These are phyloP conservation scores for Zapornia atra DNA, from an alignment of 2,113 vertebrate species.

Conservation along the genomic window DNA sequence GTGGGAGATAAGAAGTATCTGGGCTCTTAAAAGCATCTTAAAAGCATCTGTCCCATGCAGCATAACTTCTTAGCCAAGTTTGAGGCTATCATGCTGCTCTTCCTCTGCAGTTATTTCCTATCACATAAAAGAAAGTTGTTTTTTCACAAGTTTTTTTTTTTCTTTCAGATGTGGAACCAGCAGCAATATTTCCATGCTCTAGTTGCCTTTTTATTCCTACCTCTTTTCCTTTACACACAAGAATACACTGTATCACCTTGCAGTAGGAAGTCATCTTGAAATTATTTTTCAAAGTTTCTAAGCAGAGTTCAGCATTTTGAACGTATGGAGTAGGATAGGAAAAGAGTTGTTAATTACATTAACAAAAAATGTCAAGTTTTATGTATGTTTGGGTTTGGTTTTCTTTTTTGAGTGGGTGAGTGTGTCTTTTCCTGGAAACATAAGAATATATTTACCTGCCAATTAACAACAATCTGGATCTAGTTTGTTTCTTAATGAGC, in stretches of 20 bases:
- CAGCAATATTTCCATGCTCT: neutral
- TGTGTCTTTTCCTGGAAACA: neutral
- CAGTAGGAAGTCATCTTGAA: neutral
- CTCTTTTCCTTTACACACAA: neutral
- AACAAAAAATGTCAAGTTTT: neutral
- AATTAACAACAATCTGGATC: neutral
- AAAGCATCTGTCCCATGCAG: neutral
- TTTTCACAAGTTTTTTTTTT: neutral
- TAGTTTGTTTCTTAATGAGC: neutral
- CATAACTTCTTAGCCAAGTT: neutral
- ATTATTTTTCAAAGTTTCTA: neutral
- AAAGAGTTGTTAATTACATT: neutral
- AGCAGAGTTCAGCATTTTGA: neutral
- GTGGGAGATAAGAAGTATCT: neutral
- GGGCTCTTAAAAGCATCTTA: neutral
- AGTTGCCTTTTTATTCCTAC: neutral
- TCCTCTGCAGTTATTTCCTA: neutral
- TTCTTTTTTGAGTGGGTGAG: too few relatives aligned
- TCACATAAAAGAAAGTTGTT: neutral
- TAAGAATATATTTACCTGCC: neutral
- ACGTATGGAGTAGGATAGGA: neutral
- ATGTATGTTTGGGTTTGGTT: neutral
- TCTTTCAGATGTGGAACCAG: neutral
- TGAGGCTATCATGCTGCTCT: neutral
- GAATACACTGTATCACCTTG: neutral